Evolutionary conservation across 2,113 vertebrate genomes (phyloP).

Genomic region (Gadus macrocephalus): DNA sequence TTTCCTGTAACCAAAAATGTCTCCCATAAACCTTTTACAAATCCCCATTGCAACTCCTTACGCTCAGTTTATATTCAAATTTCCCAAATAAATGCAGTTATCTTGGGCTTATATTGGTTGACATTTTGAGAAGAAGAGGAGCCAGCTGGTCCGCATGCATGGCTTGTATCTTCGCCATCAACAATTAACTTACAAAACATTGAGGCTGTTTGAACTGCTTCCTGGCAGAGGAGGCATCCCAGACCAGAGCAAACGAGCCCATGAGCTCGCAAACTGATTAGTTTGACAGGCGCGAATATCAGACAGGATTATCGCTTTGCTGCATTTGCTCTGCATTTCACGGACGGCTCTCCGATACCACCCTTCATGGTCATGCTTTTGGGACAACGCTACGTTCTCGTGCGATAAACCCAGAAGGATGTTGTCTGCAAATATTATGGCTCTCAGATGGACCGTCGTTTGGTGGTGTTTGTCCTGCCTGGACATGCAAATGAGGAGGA

Average conservation of each 20-base stretch:
- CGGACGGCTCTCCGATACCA: slow-evolving; percentile 38
- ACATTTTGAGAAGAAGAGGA: slow-evolving; percentile 60
- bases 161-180: slow-evolving; percentile 59
- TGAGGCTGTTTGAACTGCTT: slow-evolving; percentile 52
- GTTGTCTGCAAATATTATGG: slow-evolving; percentile 13
- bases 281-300: slow-evolving; percentile 51
- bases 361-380: slow-evolving; percentile 26
- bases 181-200: slow-evolving; percentile 60
- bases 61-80: slow-evolving; percentile 46
- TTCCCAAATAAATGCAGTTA: slow-evolving; percentile 47
- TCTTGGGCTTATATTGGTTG: slow-evolving; percentile 43
- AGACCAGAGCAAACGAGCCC: slow-evolving; percentile 39
- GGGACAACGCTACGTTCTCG: slow-evolving; percentile 12
- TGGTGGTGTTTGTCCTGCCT: slow-evolving; percentile 14
- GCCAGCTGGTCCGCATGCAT: slow-evolving; percentile 33
- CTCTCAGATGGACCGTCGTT: slow-evolving; percentile 8
- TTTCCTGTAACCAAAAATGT: slow-evolving; percentile 18
- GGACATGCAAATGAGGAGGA: slow-evolving; percentile 17
- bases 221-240: slow-evolving; percentile 40
- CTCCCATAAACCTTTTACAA: slow-evolving; percentile 48
- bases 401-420: slow-evolving; percentile 25
- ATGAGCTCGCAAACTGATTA: slow-evolving; percentile 62
- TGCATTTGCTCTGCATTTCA: slow-evolving; percentile 46
- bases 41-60: slow-evolving; percentile 31
- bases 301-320: slow-evolving; percentile 51